A percentile compares a stretch with the other conserved stretches of the same genome.
Conservation (phyloP, 2,797 vertebrate species). For the Sebastes ruberrimus region DNA sequence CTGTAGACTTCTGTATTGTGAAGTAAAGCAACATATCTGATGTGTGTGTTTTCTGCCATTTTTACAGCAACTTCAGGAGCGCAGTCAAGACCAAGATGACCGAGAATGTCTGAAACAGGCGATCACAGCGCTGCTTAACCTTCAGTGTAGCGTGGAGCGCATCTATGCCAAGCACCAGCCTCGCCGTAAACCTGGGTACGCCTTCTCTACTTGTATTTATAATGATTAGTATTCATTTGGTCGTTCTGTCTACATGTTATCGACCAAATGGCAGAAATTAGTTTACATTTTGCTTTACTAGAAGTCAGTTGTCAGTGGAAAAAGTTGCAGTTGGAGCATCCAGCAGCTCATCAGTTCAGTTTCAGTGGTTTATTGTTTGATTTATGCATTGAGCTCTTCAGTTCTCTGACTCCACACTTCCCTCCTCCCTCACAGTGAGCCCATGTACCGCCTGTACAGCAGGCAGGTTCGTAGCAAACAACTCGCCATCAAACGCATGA, state of each 20-base stretch:
- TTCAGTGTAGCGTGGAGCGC: conserved; percentile 95
- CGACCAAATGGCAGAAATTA: background rate
- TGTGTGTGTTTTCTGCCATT: background rate
- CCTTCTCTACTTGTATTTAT: background rate
- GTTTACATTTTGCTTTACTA: background rate
- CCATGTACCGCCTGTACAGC: conserved; percentile 91
- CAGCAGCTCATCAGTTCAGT: background rate
- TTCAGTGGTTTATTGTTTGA: background rate
- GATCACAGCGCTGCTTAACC: conserved; percentile 95
- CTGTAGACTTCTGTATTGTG: background rate
- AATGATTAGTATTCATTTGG: background rate
- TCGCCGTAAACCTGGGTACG: conserved; percentile 91
- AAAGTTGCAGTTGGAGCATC: background rate
- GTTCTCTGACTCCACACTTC: background rate
- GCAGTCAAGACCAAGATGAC: conserved; percentile 94
- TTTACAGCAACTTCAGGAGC: conserved; percentile 93
- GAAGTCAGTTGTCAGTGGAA: background rate
- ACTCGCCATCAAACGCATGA: conserved; percentile 97
- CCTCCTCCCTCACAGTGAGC: conserved; percentile 81
- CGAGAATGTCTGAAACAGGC: conserved; percentile 96
- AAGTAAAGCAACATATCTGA: background rate
- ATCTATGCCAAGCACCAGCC: conserved; percentile 95
- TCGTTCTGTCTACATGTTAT: background rate
- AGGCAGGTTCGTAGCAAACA: conserved; percentile 94
- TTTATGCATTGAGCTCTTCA: background rate